Evolutionary conservation across 2,888 invertebrate genomes (phyloP).

Genomic region (Beris morrisii): DNA sequence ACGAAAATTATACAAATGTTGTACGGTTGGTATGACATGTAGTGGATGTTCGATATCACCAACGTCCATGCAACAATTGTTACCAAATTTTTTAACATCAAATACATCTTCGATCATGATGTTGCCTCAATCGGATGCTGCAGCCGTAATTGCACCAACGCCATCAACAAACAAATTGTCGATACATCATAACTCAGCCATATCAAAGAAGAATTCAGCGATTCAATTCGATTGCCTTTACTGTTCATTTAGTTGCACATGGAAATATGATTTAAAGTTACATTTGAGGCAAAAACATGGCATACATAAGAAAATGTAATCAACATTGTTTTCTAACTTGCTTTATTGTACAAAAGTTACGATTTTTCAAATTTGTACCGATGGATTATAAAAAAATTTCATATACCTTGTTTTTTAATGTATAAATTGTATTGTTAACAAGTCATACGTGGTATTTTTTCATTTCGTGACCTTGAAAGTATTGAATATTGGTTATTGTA

Average conservation of each 20-base stretch:
- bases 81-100: slow-evolving; percentile 39
- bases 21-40: slow-evolving; percentile 40
- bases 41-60: slow-evolving; percentile 32
- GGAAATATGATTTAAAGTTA: slow-evolving; percentile 56
- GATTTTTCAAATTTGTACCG: too few relatives aligned
- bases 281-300: slow-evolving; percentile 57
- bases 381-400: too few relatives aligned
- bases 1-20: slow-evolving; percentile 54
- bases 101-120: slow-evolving; percentile 42
- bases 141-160: slow-evolving; percentile 12
- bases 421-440: slow-evolving; percentile 27
- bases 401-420: background rate
- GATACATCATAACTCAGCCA: background rate
- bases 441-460: slow-evolving; percentile 14
- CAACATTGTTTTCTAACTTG: slow-evolving; percentile 30
- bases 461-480: background rate
- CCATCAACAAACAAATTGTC: background rate
- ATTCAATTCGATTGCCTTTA: slow-evolving; percentile 51
- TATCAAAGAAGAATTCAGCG: slow-evolving; percentile 10
- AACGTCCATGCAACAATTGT: slow-evolving; percentile 31
- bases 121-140: slow-evolving; percentile 25
- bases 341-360: too few relatives aligned
- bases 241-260: slow-evolving; percentile 55
- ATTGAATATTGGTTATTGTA: background rate
- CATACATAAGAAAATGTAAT: slow-evolving; percentile 55